phyloP scores from a whole-genome alignment of 2,888 invertebrate genomes.

The Alentia gelatinosa region DNA sequence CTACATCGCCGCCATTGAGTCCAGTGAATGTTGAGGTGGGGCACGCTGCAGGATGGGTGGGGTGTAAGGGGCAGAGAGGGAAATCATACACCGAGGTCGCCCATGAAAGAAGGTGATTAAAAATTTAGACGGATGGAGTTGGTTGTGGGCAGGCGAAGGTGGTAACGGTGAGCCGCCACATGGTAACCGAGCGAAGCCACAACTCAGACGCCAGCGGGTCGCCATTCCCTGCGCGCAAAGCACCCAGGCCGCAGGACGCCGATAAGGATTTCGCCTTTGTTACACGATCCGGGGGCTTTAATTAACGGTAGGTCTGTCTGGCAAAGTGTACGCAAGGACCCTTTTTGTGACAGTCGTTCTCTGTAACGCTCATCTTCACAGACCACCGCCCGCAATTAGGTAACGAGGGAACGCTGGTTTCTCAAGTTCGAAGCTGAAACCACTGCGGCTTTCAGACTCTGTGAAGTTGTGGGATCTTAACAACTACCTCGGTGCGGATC shows the following conservation, averaged over 20 bases:
- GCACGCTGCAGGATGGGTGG: neutral
- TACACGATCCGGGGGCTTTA: too few relatives aligned
- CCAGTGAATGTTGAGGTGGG: neutral
- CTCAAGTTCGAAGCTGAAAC: too few relatives aligned
- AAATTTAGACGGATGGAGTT: neutral
- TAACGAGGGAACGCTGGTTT: too few relatives aligned
- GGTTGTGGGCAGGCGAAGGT: conserved; percentile 1
- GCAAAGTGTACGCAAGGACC: too few relatives aligned
- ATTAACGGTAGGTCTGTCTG: too few relatives aligned
- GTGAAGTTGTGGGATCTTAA: too few relatives aligned
- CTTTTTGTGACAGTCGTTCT: too few relatives aligned
- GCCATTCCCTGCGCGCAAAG: neutral
- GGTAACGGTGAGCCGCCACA: conserved; percentile 5
- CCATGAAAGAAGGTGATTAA: conserved; percentile 5
- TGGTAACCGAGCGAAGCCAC: neutral
- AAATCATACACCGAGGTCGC: neutral
- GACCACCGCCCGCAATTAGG: neutral
- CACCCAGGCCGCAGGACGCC: too few relatives aligned
- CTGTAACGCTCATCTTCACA: too few relatives aligned
- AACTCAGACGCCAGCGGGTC: neutral
- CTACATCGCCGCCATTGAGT: neutral
- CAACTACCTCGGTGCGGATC: too few relatives aligned
- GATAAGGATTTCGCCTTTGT: too few relatives aligned
- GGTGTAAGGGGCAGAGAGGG: neutral
- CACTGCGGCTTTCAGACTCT: too few relatives aligned